Evolutionary conservation across 2,797 vertebrate species (phyloP).

Genomic region (Percopsis omiscomaycus): DNA sequence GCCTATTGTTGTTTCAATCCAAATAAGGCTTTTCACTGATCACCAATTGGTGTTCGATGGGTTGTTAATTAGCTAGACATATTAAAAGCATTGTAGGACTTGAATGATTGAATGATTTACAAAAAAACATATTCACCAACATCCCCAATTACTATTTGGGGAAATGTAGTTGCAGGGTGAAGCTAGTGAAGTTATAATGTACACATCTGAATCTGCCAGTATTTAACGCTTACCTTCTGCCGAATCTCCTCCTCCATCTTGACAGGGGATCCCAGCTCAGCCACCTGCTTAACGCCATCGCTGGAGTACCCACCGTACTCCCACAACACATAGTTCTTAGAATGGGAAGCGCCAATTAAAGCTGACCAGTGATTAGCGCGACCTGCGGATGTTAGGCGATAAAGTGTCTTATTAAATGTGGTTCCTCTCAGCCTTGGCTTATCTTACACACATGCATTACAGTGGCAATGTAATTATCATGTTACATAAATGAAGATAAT

Average conservation of each 20-base stretch:
- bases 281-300: constrained; percentile 92
- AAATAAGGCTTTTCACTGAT: too few species aligned
- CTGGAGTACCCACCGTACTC: constrained; percentile 93
- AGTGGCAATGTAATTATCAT: not conserved
- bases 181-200: too few species aligned
- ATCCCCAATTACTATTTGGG: too few species aligned
- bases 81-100: too few species aligned
- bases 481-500: not conserved
- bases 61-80: too few species aligned
- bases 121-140: too few species aligned
- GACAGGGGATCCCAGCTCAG: constrained; percentile 93
- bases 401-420: constrained; percentile 13
- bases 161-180: too few species aligned
- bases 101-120: too few species aligned
- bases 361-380: constrained; percentile 98
- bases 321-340: constrained; percentile 94
- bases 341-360: constrained; percentile 94
- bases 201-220: not conserved
- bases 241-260: constrained; percentile 99
- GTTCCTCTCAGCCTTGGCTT: not conserved
- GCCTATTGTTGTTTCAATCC: too few species aligned
- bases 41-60: too few species aligned
- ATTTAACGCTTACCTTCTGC: constrained; percentile 83
- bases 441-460: not conserved
- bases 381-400: constrained; percentile 71